Conservation (phyloP, 2,113 vertebrate species). For the Saimiri boliviensis region DNA sequence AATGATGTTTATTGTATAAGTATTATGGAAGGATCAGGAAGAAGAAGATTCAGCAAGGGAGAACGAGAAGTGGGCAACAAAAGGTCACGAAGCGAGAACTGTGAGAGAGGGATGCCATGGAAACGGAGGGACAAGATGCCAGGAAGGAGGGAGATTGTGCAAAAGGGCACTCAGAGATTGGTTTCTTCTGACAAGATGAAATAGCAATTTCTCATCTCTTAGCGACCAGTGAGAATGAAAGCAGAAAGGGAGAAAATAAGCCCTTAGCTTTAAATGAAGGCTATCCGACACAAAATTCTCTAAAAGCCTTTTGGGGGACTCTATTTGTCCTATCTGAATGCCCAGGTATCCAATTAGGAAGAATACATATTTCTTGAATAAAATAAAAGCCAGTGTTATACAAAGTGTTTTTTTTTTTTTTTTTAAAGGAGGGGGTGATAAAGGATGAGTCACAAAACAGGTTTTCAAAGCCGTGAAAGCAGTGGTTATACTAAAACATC, state of each 20-base stretch:
- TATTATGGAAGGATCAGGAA: not conserved
- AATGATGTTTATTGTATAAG: not conserved
- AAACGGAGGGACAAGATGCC: conserved; percentile 50
- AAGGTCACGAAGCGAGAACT: not conserved
- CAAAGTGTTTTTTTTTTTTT: not conserved
- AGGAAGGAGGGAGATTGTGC: not conserved
- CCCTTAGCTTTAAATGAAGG: not conserved
- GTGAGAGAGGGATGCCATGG: conserved; percentile 29
- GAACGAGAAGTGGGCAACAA: not conserved
- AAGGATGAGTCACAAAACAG: not conserved
- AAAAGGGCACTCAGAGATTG: conserved; percentile 20
- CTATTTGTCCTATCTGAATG: not conserved
- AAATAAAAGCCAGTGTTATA: conserved; percentile 11
- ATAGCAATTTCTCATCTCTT: conserved; percentile 44
- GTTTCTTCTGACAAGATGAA: conserved; percentile 21
- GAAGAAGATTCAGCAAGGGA: conserved; percentile 12
- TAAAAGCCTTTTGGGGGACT: not conserved
- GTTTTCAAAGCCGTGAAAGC: not conserved
- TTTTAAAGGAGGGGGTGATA: not conserved
- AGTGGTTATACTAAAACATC: not conserved
- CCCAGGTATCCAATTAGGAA: not conserved
- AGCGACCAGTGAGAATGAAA: not conserved
- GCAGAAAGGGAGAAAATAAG: conserved; percentile 45
- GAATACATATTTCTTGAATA: conserved; percentile 17
- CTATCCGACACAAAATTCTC: not conserved